Base-by-base conservation (phyloP, 2,888 invertebrate species). In the Leptura quadrifasciata region DNA sequence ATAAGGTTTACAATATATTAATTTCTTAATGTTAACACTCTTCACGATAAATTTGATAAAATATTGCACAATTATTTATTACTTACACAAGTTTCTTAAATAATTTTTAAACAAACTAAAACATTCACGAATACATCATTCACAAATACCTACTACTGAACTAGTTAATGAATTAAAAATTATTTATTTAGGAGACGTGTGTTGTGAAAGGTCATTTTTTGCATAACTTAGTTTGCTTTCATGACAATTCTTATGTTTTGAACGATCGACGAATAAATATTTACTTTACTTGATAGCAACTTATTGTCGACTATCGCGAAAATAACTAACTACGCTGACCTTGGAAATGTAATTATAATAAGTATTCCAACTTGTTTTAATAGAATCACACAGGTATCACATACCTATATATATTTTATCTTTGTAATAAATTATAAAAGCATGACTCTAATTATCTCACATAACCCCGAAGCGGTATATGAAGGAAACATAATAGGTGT, bases 331-430 rank as follows among this genome's bases (percentile, higher is more conserved):
- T 63, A 20, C 39, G 15, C 10, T 20, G 39, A 63, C 63, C 63
- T 63, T 63, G 63, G 21, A 12, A 63, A 63, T 20, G 39, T 39
- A 63, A 63, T 63, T 60, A 60, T 58, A n/a, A 18, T 39, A 63
- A 63, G 21, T 63, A 63, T 61, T 61, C 15, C 17, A 31, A 61
- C 60, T 24, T 31, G 60, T 61, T 27, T 27, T 10, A 31, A 31
- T 61, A 27, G n/a, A 61, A 61, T 60, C 58, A 60, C 60, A 60
- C 20, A 12, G n/a, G 24, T 27, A 27, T 24, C 3, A 0, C 8
- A 47, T 60, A 27, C 21, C 20, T 20, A 15, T 58, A 57, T 47
- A 0, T 47, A n/a, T n/a, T n/a, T n/a, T 47, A 47, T n/a, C 47
- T 47, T 3, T 2, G 47, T 47, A n/a, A 47, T n/a, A 47, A 47